Base-by-base conservation (phyloP, 2,113 vertebrate species). In the Falcunculus frontatus region DNA sequence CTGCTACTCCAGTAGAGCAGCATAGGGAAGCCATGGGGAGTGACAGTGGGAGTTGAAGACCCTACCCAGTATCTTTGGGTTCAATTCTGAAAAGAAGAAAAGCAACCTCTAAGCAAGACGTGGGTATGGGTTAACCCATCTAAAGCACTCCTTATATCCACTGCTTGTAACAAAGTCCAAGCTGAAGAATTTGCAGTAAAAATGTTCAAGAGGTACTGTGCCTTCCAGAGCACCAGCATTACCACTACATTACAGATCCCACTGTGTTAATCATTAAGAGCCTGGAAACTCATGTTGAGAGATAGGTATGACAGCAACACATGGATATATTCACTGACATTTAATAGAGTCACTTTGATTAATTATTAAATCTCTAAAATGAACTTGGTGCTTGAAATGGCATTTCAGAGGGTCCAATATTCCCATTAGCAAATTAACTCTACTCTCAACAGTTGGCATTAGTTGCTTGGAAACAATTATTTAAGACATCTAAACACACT, bases 341-440 rank as follows among this genome's bases (percentile, higher is more conserved):
- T 97, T 90, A 95, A 90, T 85, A 89, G 16, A 96, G 80, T 92
- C 87, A 55, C 75, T 96, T 94, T 95, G 90, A 97, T 96, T 94
- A 96, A 96, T 96, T 94, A 95, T 97, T 96, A 96, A 96, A 78
- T 83, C 64, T 85, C 90, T 94, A 87, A 92, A 95, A 89, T 1
- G 9, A 90, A 86, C 70, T 64, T 91, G 73, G 77, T 92, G 80
- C 60, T 93, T 92, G 86, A 94, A 96, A 94, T 39, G 35, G 86
- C 72, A 92, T 96, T 95, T 95, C 95, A 92, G 93, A 95, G 87
- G 39, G 63, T 80, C 81, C 91, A 57, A 23, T 67, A 63, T 84
- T 89, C 39, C 65, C 93, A 95, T 93, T 92, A 96, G 88, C 74
- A 95, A 94, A 96, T 96, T 97, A 95, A 96, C 80, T 93, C 94